A percentile compares a stretch with the other conserved stretches of the same genome.
Conservation (phyloP, 1,140 invertebrate species). For the Melanaphis sacchari region DNA sequence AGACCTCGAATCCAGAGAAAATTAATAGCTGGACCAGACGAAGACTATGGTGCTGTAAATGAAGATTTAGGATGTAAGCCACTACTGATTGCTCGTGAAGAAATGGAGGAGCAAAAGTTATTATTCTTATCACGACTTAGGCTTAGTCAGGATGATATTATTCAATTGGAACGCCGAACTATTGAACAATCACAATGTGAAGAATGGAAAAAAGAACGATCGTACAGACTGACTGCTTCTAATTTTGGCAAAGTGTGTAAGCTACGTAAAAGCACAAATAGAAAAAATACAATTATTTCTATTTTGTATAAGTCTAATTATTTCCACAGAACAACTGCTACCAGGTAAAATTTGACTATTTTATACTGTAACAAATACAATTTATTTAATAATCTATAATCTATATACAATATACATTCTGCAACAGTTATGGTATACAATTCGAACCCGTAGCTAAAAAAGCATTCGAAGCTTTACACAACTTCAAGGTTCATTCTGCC, state of each 20-base stretch:
- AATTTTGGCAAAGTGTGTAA: conserved; percentile 29
- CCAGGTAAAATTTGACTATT: not conserved
- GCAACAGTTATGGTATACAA: not conserved
- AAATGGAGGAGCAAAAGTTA: not conserved
- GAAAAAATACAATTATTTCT: not conserved
- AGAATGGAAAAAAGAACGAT: conserved; percentile 1
- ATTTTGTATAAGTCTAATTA: not conserved
- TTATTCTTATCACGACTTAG: not conserved
- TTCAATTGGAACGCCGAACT: not conserved
- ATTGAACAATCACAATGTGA: conserved; percentile 21
- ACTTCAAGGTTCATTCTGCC: too few species aligned
- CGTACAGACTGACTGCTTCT: conserved; percentile 1
- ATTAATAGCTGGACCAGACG: not conserved
- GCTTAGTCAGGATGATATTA: not conserved
- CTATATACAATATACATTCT: not conserved
- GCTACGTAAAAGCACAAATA: not conserved
- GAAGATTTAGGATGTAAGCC: not conserved
- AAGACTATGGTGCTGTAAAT: conserved; percentile 18
- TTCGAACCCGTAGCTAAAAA: not conserved
- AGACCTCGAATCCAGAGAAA: not conserved
- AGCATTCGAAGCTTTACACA: too few species aligned
- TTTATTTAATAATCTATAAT: not conserved
- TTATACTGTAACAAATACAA: not conserved
- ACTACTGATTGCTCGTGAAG: not conserved
- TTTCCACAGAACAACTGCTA: not conserved